Evolutionary conservation across 2,113 vertebrate species (phyloP).

Genomic region (Ellobius talpinus): DNA sequence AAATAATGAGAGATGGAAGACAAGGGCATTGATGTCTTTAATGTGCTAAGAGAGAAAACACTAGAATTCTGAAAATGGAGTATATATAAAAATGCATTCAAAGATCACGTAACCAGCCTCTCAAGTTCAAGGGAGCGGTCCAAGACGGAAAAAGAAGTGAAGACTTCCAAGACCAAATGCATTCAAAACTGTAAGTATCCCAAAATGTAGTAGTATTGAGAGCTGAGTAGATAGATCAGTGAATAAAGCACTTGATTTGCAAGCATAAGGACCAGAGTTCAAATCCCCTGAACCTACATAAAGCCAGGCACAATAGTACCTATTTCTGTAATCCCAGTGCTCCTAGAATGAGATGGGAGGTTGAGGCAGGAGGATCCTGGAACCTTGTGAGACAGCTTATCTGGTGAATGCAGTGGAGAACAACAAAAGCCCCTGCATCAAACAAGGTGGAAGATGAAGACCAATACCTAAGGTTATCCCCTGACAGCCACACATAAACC

Average conservation of each 20-base stretch:
- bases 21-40: not conserved
- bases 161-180: not conserved
- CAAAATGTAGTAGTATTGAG: not conserved
- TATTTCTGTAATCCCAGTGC: not conserved
- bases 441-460: not conserved
- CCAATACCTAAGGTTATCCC: no score
- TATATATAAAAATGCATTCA: not conserved
- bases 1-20: not conserved
- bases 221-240: not conserved
- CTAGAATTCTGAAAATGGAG: not conserved
- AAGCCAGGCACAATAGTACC: not conserved
- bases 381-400: not conserved
- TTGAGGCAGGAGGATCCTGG: no score
- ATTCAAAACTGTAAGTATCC: not conserved
- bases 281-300: not conserved
- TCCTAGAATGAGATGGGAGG: not conserved
- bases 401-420: not conserved
- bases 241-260: no score
- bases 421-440: not conserved
- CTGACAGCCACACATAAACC: not conserved
- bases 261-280: not conserved
- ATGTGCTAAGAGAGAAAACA: not conserved
- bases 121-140: not conserved
- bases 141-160: not conserved
- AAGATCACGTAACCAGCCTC: not conserved